Conservation (phyloP, 2,797 vertebrate species). For the Ptychobarbus kaznakovi region DNA sequence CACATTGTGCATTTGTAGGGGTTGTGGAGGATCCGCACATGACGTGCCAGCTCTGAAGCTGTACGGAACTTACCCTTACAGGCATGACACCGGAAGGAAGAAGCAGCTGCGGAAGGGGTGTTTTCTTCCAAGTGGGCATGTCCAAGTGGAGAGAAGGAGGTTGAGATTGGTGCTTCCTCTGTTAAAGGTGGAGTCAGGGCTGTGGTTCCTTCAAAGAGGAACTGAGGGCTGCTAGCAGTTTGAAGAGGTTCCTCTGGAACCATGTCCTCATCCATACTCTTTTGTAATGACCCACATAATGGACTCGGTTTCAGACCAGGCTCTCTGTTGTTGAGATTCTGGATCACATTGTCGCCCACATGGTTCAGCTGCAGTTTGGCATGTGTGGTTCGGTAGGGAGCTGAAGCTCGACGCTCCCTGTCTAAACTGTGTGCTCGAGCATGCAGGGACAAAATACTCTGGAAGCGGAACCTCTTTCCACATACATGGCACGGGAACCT, state of each 20-base stretch:
- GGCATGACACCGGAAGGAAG: constrained; percentile 87
- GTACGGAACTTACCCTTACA: constrained; percentile 96
- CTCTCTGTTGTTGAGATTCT: constrained; percentile 65
- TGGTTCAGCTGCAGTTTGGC: constrained; percentile 79
- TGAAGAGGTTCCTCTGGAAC: constrained; percentile 71
- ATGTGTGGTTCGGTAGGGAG: constrained; percentile 77
- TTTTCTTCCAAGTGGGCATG: constrained; percentile 59
- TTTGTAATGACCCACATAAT: constrained; percentile 70
- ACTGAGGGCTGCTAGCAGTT: constrained; percentile 66
- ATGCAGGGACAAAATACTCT: constrained; percentile 92
- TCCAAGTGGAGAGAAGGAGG: constrained; percentile 69
- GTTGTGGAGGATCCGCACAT: constrained; percentile 91
- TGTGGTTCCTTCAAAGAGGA: constrained; percentile 72
- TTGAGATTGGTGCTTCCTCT: constrained; percentile 73
- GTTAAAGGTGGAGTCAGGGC: constrained; percentile 77
- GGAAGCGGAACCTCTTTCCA: constrained; percentile 92
- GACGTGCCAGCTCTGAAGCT: constrained; percentile 87
- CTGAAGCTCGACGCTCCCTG: constrained; percentile 75
- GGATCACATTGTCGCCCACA: constrained; percentile 63
- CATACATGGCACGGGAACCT: constrained; percentile 90
- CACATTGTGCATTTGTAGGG: constrained; percentile 93
- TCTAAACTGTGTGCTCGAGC: constrained; percentile 88
- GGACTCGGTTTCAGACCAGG: constrained; percentile 25
- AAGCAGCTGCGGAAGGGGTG: constrained; percentile 53
- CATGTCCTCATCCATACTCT: constrained; percentile 79